Evolutionary conservation across 2,888 invertebrate genomes (phyloP).

Genomic region (Conistra vaccinii): DNA sequence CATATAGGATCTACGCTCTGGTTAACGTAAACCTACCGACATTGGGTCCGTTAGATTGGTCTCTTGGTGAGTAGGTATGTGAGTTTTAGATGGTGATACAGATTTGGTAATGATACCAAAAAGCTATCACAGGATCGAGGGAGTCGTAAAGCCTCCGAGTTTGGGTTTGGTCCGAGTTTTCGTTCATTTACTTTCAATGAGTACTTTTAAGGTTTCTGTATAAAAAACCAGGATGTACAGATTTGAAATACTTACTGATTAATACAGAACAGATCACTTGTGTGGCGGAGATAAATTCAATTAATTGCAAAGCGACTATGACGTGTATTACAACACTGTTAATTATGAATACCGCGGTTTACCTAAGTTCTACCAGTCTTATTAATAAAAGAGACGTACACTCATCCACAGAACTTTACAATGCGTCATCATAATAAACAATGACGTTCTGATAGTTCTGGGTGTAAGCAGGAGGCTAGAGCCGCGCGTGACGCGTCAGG

Average conservation of each 20-base stretch:
- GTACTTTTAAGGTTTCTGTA: too few species aligned
- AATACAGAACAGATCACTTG: too few species aligned
- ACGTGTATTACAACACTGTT: background rate
- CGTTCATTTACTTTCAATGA: too few species aligned
- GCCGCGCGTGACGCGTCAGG: slow-evolving; percentile 23
- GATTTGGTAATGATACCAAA: too few species aligned
- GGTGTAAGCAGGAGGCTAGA: slow-evolving; percentile 20
- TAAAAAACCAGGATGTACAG: background rate
- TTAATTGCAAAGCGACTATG: background rate
- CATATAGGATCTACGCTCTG: too few species aligned
- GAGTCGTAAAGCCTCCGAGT: too few species aligned
- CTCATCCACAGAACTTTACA: slow-evolving; percentile 15
- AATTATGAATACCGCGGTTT: background rate
- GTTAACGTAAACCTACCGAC: too few species aligned
- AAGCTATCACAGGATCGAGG: too few species aligned
- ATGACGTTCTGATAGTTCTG: slow-evolving; percentile 34
- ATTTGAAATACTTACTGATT: background rate
- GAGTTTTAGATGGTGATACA: too few species aligned
- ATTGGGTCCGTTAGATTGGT: too few species aligned
- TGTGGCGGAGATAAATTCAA: background rate
- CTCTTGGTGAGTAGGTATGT: too few species aligned
- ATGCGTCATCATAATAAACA: slow-evolving; percentile 46
- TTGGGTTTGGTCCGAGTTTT: too few species aligned
- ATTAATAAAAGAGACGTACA: slow-evolving; percentile 4
- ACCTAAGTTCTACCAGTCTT: background rate